Evolutionary conservation across 2,797 vertebrate genomes (phyloP), one percentile per base, ranked within the genome.

Genomic region (Onychomys arenicola): DNA sequence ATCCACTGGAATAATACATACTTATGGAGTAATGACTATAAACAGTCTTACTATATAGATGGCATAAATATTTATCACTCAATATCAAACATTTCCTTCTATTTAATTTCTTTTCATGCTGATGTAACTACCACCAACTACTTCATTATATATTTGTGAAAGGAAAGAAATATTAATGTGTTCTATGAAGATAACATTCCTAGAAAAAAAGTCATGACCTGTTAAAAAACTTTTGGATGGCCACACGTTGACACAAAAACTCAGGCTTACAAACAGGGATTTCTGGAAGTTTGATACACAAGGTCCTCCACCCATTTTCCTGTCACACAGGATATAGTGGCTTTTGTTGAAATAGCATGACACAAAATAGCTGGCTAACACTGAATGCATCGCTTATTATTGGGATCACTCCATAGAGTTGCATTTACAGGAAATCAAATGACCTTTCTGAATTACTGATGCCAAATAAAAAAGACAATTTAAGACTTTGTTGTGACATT

Each of bases 301-400:
- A 97, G 96, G 96, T 73, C 84, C 94, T 97, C 98, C 98, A 97
- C 98, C 97, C 98, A 90, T 98, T 98, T 98, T 98, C 98, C 98
- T 98, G 98, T 97, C 93, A 93, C 91, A 85, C 96, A 96, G 96
- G 97, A 98, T 97, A 78, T 61, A 95, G 52, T 91, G 59, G 46
- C 78, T 96, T 97, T 96, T 97, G 93, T 96, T 97, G 90, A 96
- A 95, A 71, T 71, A 76, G 5, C 49, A 57, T 80, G 91, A 98
- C 89, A 96, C 87, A 89, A 86, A 96, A 91, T 97, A 97, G 97
- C 97, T 93, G 87, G 89, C 61, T 55, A 94, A 93, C 84, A 94
- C 80, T 96, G 89, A 96, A 92, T 97, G 63, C 32, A 37, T 80
- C 82, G 37, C 73, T 96, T 89, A 92, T 86, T 96, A 85, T 93